Percentiles rank a stretch among this genome's conserved stretches.
Conservation (phyloP, 2,888 invertebrate species). For the Rugalucina vietnamica region DNA sequence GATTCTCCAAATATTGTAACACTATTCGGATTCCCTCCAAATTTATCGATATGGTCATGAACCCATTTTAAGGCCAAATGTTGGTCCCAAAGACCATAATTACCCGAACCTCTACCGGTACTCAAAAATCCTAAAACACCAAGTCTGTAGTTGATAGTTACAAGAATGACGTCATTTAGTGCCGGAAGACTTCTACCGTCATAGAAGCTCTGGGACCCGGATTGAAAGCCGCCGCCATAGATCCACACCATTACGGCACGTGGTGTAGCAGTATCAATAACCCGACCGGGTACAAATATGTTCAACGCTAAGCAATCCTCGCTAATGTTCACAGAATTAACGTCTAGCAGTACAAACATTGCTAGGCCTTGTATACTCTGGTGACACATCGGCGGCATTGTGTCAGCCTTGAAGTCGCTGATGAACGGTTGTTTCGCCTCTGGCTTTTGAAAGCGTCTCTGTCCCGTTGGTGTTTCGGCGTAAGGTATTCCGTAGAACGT, state of each 20-base stretch:
- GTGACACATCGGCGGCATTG: background rate
- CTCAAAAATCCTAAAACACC: slow-evolving; percentile 37
- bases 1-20: background rate
- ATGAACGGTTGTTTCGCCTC: slow-evolving; percentile 20
- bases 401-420: background rate
- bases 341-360: background rate
- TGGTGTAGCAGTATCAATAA: background rate
- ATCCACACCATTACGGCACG: slow-evolving; percentile 37
- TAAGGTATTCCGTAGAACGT: slow-evolving; percentile 35
- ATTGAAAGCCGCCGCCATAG: slow-evolving; percentile 28
- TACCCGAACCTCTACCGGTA: slow-evolving; percentile 1
- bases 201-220: background rate
- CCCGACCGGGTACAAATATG: slow-evolving; percentile 10
- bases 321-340: background rate
- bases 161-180: slow-evolving; percentile 30
- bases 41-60: background rate
- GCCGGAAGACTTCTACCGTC: background rate
- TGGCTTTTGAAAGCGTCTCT: slow-evolving; percentile 33
- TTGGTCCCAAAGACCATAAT: background rate
- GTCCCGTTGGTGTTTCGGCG: slow-evolving; percentile 29
- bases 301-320: slow-evolving; percentile 41
- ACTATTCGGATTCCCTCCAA: background rate
- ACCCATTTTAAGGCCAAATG: background rate
- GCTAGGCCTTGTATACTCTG: too few species aligned
- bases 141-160: slow-evolving; percentile 33